Evolutionary conservation across 1,140 invertebrate genomes (phyloP).

Genomic region (Heliconius nattereri): DNA sequence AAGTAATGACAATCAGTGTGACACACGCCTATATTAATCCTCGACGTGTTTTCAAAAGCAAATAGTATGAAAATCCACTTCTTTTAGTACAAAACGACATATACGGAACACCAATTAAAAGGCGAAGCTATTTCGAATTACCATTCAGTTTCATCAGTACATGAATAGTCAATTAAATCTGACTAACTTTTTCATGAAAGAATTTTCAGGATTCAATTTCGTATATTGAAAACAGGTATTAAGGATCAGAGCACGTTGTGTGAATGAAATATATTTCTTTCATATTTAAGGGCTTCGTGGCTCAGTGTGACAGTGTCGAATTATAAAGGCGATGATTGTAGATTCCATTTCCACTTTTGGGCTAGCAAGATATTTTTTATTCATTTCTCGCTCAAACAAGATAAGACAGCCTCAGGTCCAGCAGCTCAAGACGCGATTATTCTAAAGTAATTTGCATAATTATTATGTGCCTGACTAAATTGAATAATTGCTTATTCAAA

Average conservation of each 20-base stretch:
- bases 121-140: conserved; percentile 9
- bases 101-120: conserved; percentile 11
- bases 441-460: too few species aligned
- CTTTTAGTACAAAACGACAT: conserved; percentile 11
- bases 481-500: too few species aligned
- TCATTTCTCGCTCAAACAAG: too few species aligned
- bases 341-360: too few species aligned
- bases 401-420: too few species aligned
- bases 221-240: conserved; percentile 1
- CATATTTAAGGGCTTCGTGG: not conserved
- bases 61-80: conserved; percentile 3
- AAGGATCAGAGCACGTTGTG: not conserved
- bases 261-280: not conserved
- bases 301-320: too few species aligned
- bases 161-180: conserved; percentile 14
- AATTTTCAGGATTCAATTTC: not conserved
- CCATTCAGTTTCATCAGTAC: conserved; percentile 7
- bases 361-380: too few species aligned
- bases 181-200: conserved; percentile 6
- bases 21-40: not conserved
- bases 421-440: too few species aligned
- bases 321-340: too few species aligned
- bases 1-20: not conserved
- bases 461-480: too few species aligned
- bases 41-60: not conserved